Evolutionary conservation across 2,888 invertebrate species (phyloP).

Genomic region (Drosophila melanosoma): DNA sequence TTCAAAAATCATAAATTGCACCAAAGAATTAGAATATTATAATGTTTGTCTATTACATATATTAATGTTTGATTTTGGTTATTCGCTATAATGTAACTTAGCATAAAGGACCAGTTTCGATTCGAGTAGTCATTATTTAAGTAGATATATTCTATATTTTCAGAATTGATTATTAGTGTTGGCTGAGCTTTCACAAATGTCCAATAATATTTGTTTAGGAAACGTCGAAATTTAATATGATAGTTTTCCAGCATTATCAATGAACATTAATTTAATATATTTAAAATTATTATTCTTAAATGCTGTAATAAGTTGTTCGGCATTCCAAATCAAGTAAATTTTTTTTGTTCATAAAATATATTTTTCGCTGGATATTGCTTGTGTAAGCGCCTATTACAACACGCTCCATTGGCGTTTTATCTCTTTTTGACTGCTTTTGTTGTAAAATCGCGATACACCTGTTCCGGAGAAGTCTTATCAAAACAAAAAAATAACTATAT

Average conservation of each 20-base stretch:
- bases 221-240: neutral
- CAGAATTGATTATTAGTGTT: neutral
- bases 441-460: conserved; percentile 57
- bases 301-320: neutral
- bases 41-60: neutral
- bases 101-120: neutral
- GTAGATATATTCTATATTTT: neutral
- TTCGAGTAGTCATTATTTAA: neutral
- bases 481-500: conserved; percentile 37
- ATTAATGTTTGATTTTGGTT: neutral
- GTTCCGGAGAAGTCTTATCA: conserved; percentile 49
- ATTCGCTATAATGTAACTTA: too few species aligned
- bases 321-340: neutral
- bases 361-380: conserved; percentile 14
- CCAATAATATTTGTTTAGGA: neutral
- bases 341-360: too few species aligned
- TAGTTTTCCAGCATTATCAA: neutral
- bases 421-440: conserved; percentile 24
- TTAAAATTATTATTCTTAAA: neutral
- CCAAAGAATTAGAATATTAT: neutral
- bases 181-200: neutral
- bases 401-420: conserved; percentile 7
- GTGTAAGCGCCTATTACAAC: conserved; percentile 14
- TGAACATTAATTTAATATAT: neutral
- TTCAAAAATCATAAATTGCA: neutral